Evolutionary conservation across 2,113 vertebrate species (phyloP), one percentile per base, ranked within the genome.

Genomic region (Aegotheles bennettii): DNA sequence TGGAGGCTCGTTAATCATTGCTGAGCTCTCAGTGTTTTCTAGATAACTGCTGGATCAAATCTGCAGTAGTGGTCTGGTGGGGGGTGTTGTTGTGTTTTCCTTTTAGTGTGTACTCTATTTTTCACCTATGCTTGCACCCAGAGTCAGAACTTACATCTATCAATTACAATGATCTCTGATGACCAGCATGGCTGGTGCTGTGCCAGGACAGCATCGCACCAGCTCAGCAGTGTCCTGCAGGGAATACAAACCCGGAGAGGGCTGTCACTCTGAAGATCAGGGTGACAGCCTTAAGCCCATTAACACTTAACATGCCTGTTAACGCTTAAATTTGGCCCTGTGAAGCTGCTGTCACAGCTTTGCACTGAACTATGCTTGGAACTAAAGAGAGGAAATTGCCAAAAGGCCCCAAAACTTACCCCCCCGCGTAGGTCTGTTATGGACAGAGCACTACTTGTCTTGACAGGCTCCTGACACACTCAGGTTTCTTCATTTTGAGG

Each of bases 391-490:
- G 13, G 51, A 91, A n/a, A 56, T 60, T 20, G 17, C 38, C 53
- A 48, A 10, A 73, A 91, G 54, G 4, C 29, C 54, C 16, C 26
- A 38, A 45, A 87, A 43, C 20, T 29, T 65, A 57, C 7, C 11
- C 42, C 42, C 17, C 17, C 59, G n/a, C 13, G 0, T 13, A 24
- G 40, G n/a, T 60, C 19, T 7, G 0, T 23, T 50, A 0, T 5
- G 15, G 33, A 28, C 38, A 85, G 47, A 83, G 43, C n/a, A 18
- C 20, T 82, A 3, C 11, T 18, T 50, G 4, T 45, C 14, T 51
- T 36, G 31, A 56, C 2, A 6, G 18, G 7, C 16, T 2, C 0
- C 10, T 79, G 38, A 36, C 11, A 3, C 13, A 18, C 19, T 45
- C 43, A 45, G 43, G 16, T 45, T 38, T 79, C 53, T 53, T 42